Evolutionary conservation across 1,140 invertebrate genomes (phyloP), one percentile per base, ranked within the genome.

Genomic region (Bombus affinis): DNA sequence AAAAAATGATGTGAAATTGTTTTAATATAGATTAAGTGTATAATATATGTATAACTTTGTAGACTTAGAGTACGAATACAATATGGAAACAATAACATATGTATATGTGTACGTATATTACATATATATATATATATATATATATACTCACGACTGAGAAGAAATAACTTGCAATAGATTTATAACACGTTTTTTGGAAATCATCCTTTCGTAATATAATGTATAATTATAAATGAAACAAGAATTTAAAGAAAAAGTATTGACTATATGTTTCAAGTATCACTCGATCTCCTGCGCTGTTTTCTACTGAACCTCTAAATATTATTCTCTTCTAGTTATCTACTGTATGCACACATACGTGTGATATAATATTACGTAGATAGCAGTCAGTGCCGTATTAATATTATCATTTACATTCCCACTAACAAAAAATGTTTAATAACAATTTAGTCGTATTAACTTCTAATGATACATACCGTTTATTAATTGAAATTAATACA

Each of bases 61-160:
- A 22, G 6, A 6, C 18, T 47, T 47, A 2, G 1, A 53, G 47
- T 53, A 53, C 18, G 18, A 22, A 53, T 47, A 53, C 18, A 53
- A 22, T 53, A 22, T 53, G 1, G 18, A 47, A 18, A 47, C 15
- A 47, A 53, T 53, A 53, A 62, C 5, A 37, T 32, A 59, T 80
- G 28, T 32, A 25, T 22, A 5, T 28, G 1, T 25, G 22, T 66
- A 22, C 35, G 12, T 12, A 65, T 66, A 32, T 66, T 32, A 66
- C 6, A 32, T 13, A 81, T 86, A 81, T 86, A 35, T 92, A 95
- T 62, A 81, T 86, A 35, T 92, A 95, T 32, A 32, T 86, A 28
- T 62, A 81, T 86, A 35, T 92, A 95, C 95, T 95, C 91, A 96
- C 95, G 95, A 95, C 85, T 95, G 93, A 42, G 92, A 92, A 13